Conservation (phyloP, 2,888 invertebrate species). For the Homarus gammarus region DNA sequence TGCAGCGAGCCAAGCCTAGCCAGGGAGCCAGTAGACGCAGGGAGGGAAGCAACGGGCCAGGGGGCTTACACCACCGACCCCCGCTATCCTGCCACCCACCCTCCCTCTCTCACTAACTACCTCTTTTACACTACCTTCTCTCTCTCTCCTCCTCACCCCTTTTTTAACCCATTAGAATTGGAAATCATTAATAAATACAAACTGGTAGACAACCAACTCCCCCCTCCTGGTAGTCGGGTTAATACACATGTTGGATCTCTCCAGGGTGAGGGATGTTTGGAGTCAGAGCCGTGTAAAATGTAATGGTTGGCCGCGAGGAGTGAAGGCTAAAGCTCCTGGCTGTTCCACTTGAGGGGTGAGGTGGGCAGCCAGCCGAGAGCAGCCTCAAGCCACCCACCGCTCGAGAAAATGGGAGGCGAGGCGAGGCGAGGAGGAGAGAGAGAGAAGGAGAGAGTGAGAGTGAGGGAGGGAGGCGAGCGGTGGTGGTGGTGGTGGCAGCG, state of each 20-base stretch:
- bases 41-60: not conserved
- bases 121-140: constrained; percentile 2
- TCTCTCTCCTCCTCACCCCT: not conserved
- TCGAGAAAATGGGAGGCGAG: constrained; percentile 38
- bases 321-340: constrained; percentile 36
- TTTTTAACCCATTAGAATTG: not conserved
- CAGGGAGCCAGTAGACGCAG: constrained; percentile 54
- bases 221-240: not conserved
- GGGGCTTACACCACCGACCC: constrained; percentile 26
- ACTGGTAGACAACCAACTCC: not conserved
- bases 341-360: constrained; percentile 59
- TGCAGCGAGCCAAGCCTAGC: constrained; percentile 62
- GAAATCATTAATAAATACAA: not conserved
- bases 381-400: constrained; percentile 40
- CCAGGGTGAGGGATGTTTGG: constrained; percentile 2
- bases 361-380: constrained; percentile 35
- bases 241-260: not conserved
- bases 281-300: constrained; percentile 61
- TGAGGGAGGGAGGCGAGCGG: constrained; percentile 20
- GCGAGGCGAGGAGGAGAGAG: not conserved
- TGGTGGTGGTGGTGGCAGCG: not conserved
- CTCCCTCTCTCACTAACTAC: not conserved
- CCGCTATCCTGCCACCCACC: not conserved
- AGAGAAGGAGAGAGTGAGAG: constrained; percentile 32
- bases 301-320: constrained; percentile 51